These are phyloP conservation scores for Tetrax tetrax DNA, from an alignment of 2,113 vertebrate genomes.

Conservation along the genomic window DNA sequence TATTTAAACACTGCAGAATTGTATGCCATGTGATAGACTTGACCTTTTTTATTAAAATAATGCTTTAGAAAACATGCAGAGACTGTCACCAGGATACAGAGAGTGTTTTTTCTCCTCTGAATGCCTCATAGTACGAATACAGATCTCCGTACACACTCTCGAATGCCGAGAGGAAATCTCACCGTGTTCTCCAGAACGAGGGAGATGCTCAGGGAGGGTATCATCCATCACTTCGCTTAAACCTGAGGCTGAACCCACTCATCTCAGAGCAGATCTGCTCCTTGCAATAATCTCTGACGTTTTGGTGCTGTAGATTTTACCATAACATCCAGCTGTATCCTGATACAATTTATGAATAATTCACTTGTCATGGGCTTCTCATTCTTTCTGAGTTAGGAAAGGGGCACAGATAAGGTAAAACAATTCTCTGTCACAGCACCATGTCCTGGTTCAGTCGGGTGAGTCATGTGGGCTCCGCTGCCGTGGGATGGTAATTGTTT, in stretches of 20 bases:
- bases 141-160: neutral
- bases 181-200: neutral
- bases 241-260: neutral
- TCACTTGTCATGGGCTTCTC: neutral
- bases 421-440: neutral
- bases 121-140: neutral
- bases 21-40: neutral
- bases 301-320: neutral
- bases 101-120: neutral
- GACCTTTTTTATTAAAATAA: slow-evolving; percentile 50
- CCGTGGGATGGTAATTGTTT: neutral
- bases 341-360: neutral
- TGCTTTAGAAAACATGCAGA: slow-evolving; percentile 35
- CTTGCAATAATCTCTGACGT: neutral
- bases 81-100: neutral
- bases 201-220: neutral
- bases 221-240: neutral
- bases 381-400: neutral
- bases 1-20: slow-evolving; percentile 16
- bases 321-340: neutral
- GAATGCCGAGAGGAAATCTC: neutral
- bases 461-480: neutral
- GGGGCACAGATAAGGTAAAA: neutral
- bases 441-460: neutral
- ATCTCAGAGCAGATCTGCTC: neutral